Conservation (phyloP, 1,140 invertebrate species). For the Drosophila ambigua region DNA sequence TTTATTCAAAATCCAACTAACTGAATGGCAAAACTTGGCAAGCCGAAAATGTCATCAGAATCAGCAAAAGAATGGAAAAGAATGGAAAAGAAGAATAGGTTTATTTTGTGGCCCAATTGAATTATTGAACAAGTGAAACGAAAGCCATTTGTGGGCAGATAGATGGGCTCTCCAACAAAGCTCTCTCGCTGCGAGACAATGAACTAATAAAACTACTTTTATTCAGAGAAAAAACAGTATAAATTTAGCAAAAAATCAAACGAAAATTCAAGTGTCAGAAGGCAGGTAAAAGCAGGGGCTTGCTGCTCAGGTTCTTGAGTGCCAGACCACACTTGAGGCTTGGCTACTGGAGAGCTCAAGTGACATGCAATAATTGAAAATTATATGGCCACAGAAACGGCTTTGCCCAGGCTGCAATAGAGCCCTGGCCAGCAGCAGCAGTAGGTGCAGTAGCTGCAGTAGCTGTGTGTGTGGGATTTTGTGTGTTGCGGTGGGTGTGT, state of each 20-base stretch:
- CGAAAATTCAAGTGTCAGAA: not conserved
- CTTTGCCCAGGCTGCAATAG: not conserved
- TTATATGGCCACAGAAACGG: slow-evolving; percentile 43
- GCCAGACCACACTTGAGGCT: slow-evolving; percentile 18
- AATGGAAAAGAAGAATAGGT: not conserved
- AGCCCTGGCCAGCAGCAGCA: no score
- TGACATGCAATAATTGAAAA: slow-evolving; percentile 79
- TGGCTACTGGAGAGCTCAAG: slow-evolving; percentile 17
- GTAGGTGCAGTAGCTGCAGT: no score
- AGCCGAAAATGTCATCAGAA: slow-evolving; percentile 4
- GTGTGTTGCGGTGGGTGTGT: slow-evolving; percentile 3
- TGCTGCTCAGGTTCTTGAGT: slow-evolving; percentile 7
- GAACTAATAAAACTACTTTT: no score
- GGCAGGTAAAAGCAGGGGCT: no score
- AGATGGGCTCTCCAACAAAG: not conserved
- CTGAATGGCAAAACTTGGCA: not conserved
- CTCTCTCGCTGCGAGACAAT: not conserved
- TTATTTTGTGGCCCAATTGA: slow-evolving; percentile 14
- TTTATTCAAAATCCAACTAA: slow-evolving; percentile 1
- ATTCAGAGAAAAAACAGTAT: no score
- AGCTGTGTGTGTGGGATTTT: not conserved
- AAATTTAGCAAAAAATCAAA: no score
- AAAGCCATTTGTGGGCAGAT: not conserved
- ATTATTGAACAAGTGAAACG: slow-evolving; percentile 22
- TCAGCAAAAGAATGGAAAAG: no score